Base-by-base conservation (phyloP, 1,140 invertebrate genomes). In the Drosophila arizonae region DNA sequence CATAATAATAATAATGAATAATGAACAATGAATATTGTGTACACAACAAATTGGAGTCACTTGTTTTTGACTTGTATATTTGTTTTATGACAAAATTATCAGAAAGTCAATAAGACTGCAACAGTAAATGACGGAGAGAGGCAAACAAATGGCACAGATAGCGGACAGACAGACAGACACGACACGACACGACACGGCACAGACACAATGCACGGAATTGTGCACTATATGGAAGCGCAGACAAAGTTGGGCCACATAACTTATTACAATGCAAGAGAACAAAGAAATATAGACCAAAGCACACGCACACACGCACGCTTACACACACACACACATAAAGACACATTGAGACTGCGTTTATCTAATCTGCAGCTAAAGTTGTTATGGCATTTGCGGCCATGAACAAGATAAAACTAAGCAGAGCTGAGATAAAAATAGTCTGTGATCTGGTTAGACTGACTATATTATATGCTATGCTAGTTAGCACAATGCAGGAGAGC, bases 61-160 rank as follows among this genome's bases (percentile, higher is more conserved):
- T 56, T 71, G 46, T 58, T n/a, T 51, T 26, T 58, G 52, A 6
- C 21, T 21, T 55, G 36, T 43, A 6, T 57, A 46, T 46, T 66
- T 60, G 66, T 62, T 39, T 64, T 66, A 68, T 63, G 41, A 64
- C 50, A 71, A 76, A 79, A 67, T 79, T 82, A 87, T 87, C 82
- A 75, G 39, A 74, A 77, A 56, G 84, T 82, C 82, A 86, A 86
- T 75, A 86, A 6, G 57, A 61, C 51, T 52, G 11, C 52, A 62
- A 54, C 28, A 73, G 65, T 57, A 77, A 84, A 76, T 48, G 67
- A 48, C 52, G 26, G 45, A 9, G 17, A 15, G 63, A 72, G 71
- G 70, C 67, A 85, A 87, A 79, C 82, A 87, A 85, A 86, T 86
- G 52, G 51, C 45, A 65, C 67, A 75, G 81, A 85, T 85, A 85